Base-by-base conservation (phyloP, 2,797 vertebrate genomes). In the Rhinichthys osculus region DNA sequence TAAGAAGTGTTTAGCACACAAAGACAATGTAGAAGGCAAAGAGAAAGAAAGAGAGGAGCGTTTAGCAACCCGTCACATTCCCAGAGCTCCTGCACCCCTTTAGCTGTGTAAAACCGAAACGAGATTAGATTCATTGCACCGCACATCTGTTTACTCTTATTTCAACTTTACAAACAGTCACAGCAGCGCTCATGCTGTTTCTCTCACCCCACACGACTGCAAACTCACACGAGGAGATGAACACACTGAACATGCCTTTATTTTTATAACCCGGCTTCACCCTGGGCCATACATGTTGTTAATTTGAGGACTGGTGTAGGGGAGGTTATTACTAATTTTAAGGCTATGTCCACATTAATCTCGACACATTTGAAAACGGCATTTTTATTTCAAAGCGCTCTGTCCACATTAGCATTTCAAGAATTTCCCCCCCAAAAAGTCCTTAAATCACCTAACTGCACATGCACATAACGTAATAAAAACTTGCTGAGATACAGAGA, bases 91-190 rank as follows among this genome's bases (percentile, higher is more conserved):
- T 89, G 90, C 84, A 88, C 92, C 42, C 88, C 92, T 86, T 85
- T 85, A 90, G 93, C 91, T 13, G 89, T 72, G 89, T 81, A 57
- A 84, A 90, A 71, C 74, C 27, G 4, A 13, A 86, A 91, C 89
- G 89, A 90, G 86, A 92, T 92, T 87, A 52, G 78, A 85, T 91
- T 95, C 91, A 92, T 95, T 94, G 91, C 89, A 88, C 82, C 83
- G 77, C 91, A 95, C 95, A 95, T 95, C 93, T 95, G 95, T 93
- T 95, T 95, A 95, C 93, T 92, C 93, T 95, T 94, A 93, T 44
- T 92, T 92, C 90, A 92, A 94, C 92, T 91, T 90, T 89, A 89
- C 93, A 94, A 95, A 95, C 92, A 92, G 86, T 90, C 87, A 82
- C 79, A 90, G 86, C 89, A 84, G 73, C 83, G 62, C 89, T 91